Evolutionary conservation across 2,888 invertebrate species (phyloP).

Genomic region (Crepidodera aurea): DNA sequence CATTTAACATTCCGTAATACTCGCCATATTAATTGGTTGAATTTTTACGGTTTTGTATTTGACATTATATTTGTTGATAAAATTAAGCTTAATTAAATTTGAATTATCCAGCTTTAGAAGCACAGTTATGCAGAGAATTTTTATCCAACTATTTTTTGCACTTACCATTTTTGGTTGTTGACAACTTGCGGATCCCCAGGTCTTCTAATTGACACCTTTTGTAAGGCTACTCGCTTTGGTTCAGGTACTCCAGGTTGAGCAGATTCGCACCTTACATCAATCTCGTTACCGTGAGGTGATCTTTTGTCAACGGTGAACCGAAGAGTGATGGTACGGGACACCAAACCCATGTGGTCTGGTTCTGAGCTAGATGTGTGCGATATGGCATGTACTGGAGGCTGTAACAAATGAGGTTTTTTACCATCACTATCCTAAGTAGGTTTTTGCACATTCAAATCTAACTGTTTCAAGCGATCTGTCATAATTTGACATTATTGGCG

Average conservation of each 20-base stretch:
- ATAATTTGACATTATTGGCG: no score
- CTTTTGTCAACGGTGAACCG: conserved; percentile 51
- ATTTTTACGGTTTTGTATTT: no score
- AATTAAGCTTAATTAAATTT: no score
- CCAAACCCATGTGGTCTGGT: conserved; percentile 48
- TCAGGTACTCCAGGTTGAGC: conserved; percentile 55
- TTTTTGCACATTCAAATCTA: no score
- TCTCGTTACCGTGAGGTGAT: conserved; percentile 48
- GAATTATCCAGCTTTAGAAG: no score
- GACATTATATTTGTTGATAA: no score
- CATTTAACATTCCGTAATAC: no score
- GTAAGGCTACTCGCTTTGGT: conserved; percentile 48
- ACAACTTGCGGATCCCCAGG: conserved; percentile 45
- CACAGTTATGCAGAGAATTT: no score
- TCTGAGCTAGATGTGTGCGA: conserved; percentile 52
- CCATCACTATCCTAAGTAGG: no score
- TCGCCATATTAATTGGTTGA: no score
- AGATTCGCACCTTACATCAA: conserved; percentile 56
- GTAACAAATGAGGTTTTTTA: conserved; percentile 39
- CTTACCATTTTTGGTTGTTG: conserved; percentile 49
- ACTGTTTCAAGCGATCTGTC: no score
- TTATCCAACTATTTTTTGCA: no score
- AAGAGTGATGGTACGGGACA: conserved; percentile 50
- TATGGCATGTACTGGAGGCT: conserved; percentile 49
- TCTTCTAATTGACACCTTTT: conserved; percentile 44